Conservation (phyloP, 2,888 invertebrate species). For the Monochamus alternatus region DNA sequence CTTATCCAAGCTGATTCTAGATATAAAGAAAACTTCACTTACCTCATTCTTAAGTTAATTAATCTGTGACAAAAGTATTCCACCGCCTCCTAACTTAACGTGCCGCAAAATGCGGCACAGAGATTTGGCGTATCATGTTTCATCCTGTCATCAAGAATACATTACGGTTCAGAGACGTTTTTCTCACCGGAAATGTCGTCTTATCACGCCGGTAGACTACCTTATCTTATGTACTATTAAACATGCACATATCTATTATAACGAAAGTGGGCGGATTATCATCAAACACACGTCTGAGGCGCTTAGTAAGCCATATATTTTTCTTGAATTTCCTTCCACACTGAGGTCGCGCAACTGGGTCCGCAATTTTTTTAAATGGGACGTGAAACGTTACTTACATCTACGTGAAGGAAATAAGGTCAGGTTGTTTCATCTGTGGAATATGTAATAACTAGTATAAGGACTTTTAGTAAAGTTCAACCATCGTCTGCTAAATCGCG, state of each 20-base stretch:
- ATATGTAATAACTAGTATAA: too few relatives aligned
- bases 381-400: background rate
- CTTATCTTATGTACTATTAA: constrained; percentile 11
- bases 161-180: constrained; percentile 10
- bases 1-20: too few relatives aligned
- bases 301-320: constrained; percentile 3
- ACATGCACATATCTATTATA: background rate
- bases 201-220: background rate
- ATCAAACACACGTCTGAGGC: background rate
- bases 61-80: background rate
- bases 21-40: too few relatives aligned
- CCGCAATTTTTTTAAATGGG: too few relatives aligned
- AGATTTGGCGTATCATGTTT: constrained; percentile 21
- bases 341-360: background rate
- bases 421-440: too few relatives aligned
- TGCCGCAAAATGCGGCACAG: constrained; percentile 6
- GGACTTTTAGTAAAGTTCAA: too few relatives aligned
- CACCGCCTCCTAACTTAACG: background rate
- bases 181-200: background rate
- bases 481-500: too few relatives aligned
- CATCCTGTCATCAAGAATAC: constrained; percentile 26
- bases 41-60: background rate
- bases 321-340: background rate
- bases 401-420: background rate
- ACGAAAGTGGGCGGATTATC: background rate